Conservation (phyloP, 35 echinoderm and acorn worm species). For the Amphiura filiformis region DNA sequence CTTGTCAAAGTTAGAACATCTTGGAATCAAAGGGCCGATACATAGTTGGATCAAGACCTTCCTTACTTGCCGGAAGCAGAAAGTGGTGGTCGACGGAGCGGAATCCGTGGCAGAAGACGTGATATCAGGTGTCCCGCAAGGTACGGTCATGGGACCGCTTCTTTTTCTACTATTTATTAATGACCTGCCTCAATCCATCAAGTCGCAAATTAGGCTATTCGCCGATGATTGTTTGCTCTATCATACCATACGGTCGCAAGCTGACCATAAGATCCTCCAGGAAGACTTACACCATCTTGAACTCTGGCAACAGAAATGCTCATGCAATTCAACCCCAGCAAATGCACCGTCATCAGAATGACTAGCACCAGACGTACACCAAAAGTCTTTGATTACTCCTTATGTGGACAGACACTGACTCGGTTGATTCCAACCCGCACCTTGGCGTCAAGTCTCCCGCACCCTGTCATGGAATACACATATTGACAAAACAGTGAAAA, state of each 20-base stretch:
- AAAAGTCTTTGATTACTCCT: neutral
- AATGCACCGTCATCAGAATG: neutral
- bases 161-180: constrained; percentile 23
- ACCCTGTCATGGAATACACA: neutral
- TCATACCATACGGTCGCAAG: neutral
- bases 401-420: neutral
- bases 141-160: constrained; percentile 30
- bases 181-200: constrained; percentile 2
- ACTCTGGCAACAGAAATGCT: neutral
- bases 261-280: neutral
- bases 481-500: neutral
- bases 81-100: constrained; percentile 21
- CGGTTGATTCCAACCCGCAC: neutral
- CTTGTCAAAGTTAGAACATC: neutral
- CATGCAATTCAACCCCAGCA: neutral
- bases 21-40: neutral
- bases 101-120: constrained; percentile 12
- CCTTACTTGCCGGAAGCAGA: constrained; percentile 15
- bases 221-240: constrained; percentile 18
- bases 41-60: constrained; percentile 19
- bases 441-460: no score
- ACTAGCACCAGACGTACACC: neutral
- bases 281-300: neutral
- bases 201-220: constrained; percentile 16
- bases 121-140: constrained; percentile 23